phyloP scores from a whole-genome alignment of 2,797 vertebrate genomes.

The Protonibea diacanthus region DNA sequence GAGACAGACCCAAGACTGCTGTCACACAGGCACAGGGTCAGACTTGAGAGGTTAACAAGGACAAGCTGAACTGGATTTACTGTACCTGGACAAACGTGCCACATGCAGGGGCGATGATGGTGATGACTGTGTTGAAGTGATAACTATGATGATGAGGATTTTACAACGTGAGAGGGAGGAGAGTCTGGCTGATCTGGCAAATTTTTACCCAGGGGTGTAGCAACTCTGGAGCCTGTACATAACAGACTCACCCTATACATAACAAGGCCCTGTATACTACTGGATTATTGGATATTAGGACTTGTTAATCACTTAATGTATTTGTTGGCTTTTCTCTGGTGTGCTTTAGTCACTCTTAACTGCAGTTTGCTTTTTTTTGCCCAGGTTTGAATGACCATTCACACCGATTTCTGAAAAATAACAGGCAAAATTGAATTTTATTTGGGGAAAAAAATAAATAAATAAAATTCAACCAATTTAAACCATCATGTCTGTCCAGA shows the following conservation, averaged over 20 bases:
- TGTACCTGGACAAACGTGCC: slow-evolving; percentile 34
- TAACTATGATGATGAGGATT: slow-evolving; percentile 11
- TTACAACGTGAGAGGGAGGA: not conserved
- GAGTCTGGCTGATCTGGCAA: not conserved
- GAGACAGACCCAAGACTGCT: slow-evolving; percentile 48
- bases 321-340: too few species aligned
- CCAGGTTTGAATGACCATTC: too few species aligned
- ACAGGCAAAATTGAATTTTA: not conserved
- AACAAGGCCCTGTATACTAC: too few species aligned
- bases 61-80: slow-evolving; percentile 38
- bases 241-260: too few species aligned
- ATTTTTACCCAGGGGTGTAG: too few species aligned
- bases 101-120: slow-evolving; percentile 3
- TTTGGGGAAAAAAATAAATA: not conserved
- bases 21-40: slow-evolving; percentile 49
- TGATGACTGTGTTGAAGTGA: slow-evolving; percentile 9
- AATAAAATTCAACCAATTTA: not conserved
- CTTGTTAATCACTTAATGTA: too few species aligned
- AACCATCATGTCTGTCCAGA: not conserved
- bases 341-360: too few species aligned
- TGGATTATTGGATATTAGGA: not conserved
- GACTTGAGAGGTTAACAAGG: slow-evolving; percentile 51
- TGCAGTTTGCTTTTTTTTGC: too few species aligned
- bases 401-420: not conserved
- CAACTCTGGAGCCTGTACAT: too few species aligned